Evolutionary conservation across 2,113 vertebrate species (phyloP).

Genomic region (Amphiprion ocellaris): DNA sequence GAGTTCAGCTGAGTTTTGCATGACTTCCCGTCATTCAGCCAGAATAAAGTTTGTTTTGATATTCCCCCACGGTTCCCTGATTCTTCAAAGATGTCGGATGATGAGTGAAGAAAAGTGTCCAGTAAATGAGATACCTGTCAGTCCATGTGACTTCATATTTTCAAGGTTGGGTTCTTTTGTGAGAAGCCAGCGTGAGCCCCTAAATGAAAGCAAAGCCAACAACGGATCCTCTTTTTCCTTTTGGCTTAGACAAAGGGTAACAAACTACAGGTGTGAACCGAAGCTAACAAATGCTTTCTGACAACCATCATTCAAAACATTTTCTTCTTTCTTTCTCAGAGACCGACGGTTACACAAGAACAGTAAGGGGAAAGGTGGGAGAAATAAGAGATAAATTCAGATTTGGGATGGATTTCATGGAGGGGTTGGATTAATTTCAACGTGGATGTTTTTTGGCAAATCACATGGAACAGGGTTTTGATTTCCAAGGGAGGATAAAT

Average conservation of each 20-base stretch:
- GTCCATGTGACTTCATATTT: background rate
- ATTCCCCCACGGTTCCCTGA: background rate
- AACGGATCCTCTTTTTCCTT: background rate
- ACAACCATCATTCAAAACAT: background rate
- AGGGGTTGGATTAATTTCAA: conserved; percentile 43
- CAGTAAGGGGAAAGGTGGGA: background rate
- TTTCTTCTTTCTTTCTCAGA: background rate
- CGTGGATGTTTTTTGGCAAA: conserved; percentile 46
- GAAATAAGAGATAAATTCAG: conserved; percentile 20
- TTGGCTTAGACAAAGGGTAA: background rate
- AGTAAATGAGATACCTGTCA: background rate
- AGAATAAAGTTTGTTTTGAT: background rate
- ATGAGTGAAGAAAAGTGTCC: background rate
- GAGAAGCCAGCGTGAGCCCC: no score
- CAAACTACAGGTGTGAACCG: background rate
- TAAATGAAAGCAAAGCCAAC: background rate
- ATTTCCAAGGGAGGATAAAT: conserved; percentile 28
- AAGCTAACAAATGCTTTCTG: background rate
- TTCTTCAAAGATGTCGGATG: background rate
- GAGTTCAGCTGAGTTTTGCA: background rate
- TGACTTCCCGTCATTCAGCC: background rate
- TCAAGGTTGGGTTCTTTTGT: background rate
- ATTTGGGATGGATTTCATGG: conserved; percentile 21
- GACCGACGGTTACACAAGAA: background rate
- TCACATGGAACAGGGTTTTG: conserved; percentile 26